A percentile compares a stretch with the other conserved stretches of the same genome.
These are phyloP conservation scores for Shargacucullia verbasci DNA, from an alignment of 2,888 invertebrate genomes.

Conservation along the genomic window DNA sequence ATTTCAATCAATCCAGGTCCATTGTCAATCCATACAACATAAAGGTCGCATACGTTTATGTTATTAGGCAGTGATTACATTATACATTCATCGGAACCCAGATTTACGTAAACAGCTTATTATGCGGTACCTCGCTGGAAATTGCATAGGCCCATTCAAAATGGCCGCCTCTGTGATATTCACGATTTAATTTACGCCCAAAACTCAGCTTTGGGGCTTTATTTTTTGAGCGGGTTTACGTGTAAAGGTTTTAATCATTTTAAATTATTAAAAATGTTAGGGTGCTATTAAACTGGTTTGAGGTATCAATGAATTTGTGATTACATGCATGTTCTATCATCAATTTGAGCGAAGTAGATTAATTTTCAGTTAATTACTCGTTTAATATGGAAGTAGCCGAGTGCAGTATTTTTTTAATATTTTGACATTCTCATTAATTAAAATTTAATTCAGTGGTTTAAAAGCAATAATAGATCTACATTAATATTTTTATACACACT, in stretches of 20 bases:
- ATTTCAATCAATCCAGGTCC: constrained; percentile 45
- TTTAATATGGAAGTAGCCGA: constrained; percentile 4
- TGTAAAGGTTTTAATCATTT: constrained; percentile 69
- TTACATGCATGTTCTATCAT: constrained; percentile 30
- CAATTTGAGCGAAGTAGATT: constrained; percentile 8
- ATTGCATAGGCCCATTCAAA: constrained; percentile 66
- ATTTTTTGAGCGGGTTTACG: constrained; percentile 66
- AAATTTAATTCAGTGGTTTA: too few species aligned
- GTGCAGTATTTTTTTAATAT: too few species aligned
- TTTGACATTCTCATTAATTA: too few species aligned
- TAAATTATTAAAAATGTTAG: constrained; percentile 67
- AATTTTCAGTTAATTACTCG: constrained; percentile 13
- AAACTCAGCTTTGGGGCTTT: constrained; percentile 61
- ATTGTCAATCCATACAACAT: constrained; percentile 36
- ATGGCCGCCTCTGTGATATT: constrained; percentile 64
- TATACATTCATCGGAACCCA: constrained; percentile 82
- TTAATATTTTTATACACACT: too few species aligned
- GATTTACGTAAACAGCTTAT: constrained; percentile 81
- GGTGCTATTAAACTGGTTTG: constrained; percentile 39
- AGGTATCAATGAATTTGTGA: constrained; percentile 35
- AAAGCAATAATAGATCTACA: too few species aligned
- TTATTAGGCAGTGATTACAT: constrained; percentile 80
- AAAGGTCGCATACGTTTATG: constrained; percentile 63
- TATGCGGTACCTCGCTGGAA: constrained; percentile 69
- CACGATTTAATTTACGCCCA: constrained; percentile 71